phyloP scores from a whole-genome alignment of 1,140 invertebrate species.

The Bombus balteatus region DNA sequence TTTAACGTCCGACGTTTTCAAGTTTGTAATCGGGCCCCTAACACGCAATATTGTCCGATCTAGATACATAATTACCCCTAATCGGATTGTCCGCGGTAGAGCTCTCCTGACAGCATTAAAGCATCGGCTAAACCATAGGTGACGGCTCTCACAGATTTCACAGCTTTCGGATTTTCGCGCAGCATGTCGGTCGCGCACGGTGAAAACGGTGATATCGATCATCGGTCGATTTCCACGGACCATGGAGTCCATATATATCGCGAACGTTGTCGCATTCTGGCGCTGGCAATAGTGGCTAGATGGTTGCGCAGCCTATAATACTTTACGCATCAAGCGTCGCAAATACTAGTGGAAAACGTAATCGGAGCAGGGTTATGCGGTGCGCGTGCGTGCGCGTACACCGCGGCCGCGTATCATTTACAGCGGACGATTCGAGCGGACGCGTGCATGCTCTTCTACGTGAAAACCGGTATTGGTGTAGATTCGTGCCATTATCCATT shows the following conservation, averaged over 20 bases:
- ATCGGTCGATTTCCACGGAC: constrained; percentile 18
- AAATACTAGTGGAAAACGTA: constrained; percentile 42
- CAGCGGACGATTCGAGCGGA: constrained; percentile 10
- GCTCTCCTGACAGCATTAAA: not conserved
- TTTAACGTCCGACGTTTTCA: too few relatives aligned
- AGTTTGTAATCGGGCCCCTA: too few relatives aligned
- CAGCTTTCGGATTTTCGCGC: constrained; percentile 28
- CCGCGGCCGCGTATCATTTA: constrained; percentile 33
- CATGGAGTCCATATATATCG: not conserved
- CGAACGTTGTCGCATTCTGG: constrained; percentile 45
- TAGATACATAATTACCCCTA: not conserved
- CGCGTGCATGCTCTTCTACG: constrained; percentile 29
- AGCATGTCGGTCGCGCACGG: too few relatives aligned
- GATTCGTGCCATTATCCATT: constrained; percentile 72
- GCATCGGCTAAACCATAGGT: not conserved
- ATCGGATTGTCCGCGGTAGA: too few relatives aligned
- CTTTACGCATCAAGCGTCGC: constrained; percentile 49
- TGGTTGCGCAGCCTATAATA: constrained; percentile 33
- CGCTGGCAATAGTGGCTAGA: too few relatives aligned
- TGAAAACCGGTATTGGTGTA: constrained; percentile 71
- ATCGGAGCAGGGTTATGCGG: constrained; percentile 59
- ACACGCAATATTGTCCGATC: not conserved
- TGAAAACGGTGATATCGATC: constrained; percentile 17
- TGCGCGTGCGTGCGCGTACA: constrained; percentile 23
- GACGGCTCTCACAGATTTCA: constrained; percentile 34